These are phyloP conservation scores for Lasioglossum baleicum DNA, from an alignment of 1,140 invertebrate genomes.

Conservation along the genomic window DNA sequence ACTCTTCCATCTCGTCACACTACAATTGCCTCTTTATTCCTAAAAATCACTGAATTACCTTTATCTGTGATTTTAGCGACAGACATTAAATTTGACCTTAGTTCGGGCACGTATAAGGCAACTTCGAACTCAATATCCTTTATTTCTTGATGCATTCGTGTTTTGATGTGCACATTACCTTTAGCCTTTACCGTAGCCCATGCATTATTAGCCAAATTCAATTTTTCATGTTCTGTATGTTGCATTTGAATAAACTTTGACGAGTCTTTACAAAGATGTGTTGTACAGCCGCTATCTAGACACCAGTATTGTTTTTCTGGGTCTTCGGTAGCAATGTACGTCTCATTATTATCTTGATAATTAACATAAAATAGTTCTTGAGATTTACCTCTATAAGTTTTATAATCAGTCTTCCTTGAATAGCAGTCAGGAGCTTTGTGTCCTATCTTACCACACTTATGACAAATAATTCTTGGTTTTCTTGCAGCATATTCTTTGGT, in stretches of 20 bases:
- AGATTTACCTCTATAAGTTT: not conserved
- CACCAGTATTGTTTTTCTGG: not conserved
- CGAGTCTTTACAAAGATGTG: constrained; percentile 5
- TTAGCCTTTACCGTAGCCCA: constrained; percentile 11
- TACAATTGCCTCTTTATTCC: not conserved
- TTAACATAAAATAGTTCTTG: not conserved
- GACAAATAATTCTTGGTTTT: not conserved
- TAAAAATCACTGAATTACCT: not conserved
- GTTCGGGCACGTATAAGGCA: constrained; percentile 35
- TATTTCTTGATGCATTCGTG: not conserved
- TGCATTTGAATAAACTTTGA: not conserved
- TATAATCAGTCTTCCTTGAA: not conserved
- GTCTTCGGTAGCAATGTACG: not conserved
- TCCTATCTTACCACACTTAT: not conserved
- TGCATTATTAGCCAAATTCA: constrained; percentile 11
- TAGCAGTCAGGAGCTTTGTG: not conserved
- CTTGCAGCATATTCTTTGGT: not conserved
- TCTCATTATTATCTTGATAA: not conserved
- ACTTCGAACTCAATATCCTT: constrained; percentile 28
- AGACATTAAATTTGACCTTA: constrained; percentile 44
- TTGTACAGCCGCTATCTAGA: constrained; percentile 4
- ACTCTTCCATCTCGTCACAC: not conserved
- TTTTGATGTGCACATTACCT: constrained; percentile 11
- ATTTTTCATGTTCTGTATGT: not conserved
- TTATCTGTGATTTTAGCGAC: constrained; percentile 26